A percentile compares a stretch with the other conserved stretches of the same genome.
Conservation (phyloP, 2,113 vertebrate genomes). For the Platycercus adscitus region DNA sequence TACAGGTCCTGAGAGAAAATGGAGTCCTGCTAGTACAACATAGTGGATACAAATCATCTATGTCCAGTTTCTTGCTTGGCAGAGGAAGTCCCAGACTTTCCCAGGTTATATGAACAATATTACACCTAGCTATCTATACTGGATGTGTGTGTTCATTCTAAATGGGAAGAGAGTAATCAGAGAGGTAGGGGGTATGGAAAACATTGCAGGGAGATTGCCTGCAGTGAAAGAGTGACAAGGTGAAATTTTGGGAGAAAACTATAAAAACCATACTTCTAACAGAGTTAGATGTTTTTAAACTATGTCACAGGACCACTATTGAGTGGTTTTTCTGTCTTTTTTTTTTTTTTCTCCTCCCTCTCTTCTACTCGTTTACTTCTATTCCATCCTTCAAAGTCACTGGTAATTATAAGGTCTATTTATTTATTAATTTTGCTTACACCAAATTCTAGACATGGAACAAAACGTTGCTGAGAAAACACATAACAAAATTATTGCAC, state of each 20-base stretch:
- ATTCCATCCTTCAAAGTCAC: neutral
- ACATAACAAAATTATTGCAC: neutral
- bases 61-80: neutral
- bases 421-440: neutral
- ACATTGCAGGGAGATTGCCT: neutral
- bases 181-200: neutral
- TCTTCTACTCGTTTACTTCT: neutral
- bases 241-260: neutral
- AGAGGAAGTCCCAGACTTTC: neutral
- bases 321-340: rapidly evolving
- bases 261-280: neutral
- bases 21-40: neutral
- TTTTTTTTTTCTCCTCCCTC: rapidly evolving
- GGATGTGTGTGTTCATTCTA: neutral
- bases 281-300: neutral
- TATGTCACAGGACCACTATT: neutral
- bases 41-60: neutral
- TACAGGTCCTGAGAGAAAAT: neutral
- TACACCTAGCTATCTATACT: neutral
- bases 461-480: neutral
- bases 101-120: neutral
- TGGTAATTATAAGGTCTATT: neutral
- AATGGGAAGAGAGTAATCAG: neutral
- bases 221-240: neutral
- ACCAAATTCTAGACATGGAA: neutral